These are phyloP conservation scores for Cacoxenus indagator DNA, from an alignment of 2,888 invertebrate species.

Conservation along the genomic window DNA sequence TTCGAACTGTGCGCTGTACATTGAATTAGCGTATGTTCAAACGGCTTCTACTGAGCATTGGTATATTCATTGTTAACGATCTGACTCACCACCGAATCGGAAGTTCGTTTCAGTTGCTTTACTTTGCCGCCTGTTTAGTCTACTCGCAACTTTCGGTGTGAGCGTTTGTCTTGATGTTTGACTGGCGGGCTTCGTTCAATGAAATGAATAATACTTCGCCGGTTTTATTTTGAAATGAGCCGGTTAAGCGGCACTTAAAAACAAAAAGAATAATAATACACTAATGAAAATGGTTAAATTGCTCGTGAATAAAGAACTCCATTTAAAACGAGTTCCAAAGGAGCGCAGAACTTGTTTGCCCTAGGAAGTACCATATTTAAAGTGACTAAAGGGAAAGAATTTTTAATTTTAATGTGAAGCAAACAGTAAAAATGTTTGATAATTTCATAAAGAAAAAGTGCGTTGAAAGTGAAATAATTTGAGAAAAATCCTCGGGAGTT, in stretches of 20 bases:
- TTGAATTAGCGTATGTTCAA: neutral
- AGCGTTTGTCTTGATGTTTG: neutral
- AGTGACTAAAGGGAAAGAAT: too few species aligned
- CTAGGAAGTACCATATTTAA: too few species aligned
- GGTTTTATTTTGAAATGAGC: neutral
- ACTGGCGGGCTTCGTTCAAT: neutral
- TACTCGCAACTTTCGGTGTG: neutral
- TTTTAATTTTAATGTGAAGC: too few species aligned
- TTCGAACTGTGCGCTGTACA: neutral
- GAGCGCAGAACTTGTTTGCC: too few species aligned
- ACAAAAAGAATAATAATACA: too few species aligned
- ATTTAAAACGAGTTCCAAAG: too few species aligned
- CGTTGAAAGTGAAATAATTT: too few species aligned
- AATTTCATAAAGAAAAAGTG: too few species aligned
- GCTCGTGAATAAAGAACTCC: too few species aligned
- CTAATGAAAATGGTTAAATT: too few species aligned
- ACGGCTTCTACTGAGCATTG: neutral
- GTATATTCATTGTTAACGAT: neutral
- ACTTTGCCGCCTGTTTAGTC: neutral
- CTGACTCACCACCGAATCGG: neutral
- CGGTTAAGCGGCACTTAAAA: neutral
- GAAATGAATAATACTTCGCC: neutral
- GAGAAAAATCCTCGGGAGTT: too few species aligned
- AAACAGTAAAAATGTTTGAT: too few species aligned
- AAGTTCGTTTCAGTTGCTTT: neutral